Evolutionary conservation across 2,113 vertebrate species (phyloP).

Genomic region (Corythoichthys haematopterus): DNA sequence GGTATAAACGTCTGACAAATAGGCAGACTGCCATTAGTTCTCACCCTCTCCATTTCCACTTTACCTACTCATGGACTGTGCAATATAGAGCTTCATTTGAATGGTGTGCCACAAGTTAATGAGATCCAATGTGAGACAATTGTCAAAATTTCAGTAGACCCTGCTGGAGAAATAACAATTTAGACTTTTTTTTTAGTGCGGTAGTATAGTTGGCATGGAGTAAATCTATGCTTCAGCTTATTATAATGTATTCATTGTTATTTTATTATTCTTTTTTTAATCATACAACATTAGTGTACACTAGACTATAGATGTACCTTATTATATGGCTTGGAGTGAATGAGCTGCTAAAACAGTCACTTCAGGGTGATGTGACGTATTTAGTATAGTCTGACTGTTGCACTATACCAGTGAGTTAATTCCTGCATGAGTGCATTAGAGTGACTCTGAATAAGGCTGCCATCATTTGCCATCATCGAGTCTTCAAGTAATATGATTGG

Average conservation of each 20-base stretch:
- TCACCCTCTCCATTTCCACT: background rate
- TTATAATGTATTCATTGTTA: too few relatives aligned
- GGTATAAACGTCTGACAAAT: background rate
- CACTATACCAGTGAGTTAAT: background rate
- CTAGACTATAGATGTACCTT: background rate
- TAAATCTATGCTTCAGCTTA: too few relatives aligned
- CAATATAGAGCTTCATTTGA: background rate
- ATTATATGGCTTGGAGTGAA: background rate
- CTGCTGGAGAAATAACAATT: background rate
- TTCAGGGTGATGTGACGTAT: background rate
- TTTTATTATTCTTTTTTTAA: too few relatives aligned
- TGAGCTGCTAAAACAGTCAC: background rate
- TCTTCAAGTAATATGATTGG: constrained; percentile 15
- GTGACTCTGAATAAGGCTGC: constrained; percentile 22
- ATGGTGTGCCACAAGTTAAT: background rate
- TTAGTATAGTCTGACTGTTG: background rate
- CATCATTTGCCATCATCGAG: constrained; percentile 17
- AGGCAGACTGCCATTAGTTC: background rate
- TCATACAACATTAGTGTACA: too few relatives aligned
- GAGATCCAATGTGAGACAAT: background rate
- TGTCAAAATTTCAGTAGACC: background rate
- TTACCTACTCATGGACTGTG: background rate
- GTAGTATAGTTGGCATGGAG: too few relatives aligned
- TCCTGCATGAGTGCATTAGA: constrained; percentile 11
- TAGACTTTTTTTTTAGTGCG: background rate